Conservation (phyloP, 2,888 invertebrate species). For the Penaeus monodon region DNA sequence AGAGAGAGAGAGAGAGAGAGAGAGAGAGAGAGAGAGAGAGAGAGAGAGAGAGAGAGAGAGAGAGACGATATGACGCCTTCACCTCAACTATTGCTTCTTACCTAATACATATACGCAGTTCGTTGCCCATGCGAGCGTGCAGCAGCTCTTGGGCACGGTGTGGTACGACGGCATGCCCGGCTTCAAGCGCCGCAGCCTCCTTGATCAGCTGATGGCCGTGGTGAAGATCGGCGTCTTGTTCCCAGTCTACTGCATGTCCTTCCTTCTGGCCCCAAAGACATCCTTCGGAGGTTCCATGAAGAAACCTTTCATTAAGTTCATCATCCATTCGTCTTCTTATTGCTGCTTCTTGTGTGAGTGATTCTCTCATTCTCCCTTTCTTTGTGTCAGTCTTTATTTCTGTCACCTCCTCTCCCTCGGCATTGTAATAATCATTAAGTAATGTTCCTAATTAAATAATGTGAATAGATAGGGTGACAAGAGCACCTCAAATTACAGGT, state of each 20-base stretch:
- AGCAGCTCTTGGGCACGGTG: slow-evolving; percentile 73
- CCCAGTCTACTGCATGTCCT: slow-evolving; percentile 71
- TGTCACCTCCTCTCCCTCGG: neutral
- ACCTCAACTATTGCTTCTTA: neutral
- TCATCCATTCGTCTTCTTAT: slow-evolving; percentile 73
- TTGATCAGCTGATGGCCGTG: slow-evolving; percentile 69
- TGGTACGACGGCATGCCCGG: slow-evolving; percentile 75
- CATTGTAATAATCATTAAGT: neutral
- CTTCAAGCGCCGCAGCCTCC: slow-evolving; percentile 72
- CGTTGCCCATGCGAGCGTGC: slow-evolving; percentile 75
- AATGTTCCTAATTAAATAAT: too few relatives aligned
- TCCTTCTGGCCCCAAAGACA: slow-evolving; percentile 71
- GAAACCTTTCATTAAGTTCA: slow-evolving; percentile 74
- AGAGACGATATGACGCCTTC: too few relatives aligned
- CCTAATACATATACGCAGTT: slow-evolving; percentile 69
- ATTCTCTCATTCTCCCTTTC: slow-evolving; percentile 67
- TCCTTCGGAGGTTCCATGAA: slow-evolving; percentile 70
- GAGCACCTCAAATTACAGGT: too few relatives aligned
- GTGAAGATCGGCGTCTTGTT: slow-evolving; percentile 67
- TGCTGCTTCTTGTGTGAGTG: slow-evolving; percentile 80
- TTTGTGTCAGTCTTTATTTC: neutral
- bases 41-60: too few relatives aligned
- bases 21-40: too few relatives aligned
- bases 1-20: too few relatives aligned
- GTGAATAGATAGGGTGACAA: too few relatives aligned